Evolutionary conservation across 2,888 invertebrate genomes (phyloP).

Genomic region (Drosophila neonasuta): DNA sequence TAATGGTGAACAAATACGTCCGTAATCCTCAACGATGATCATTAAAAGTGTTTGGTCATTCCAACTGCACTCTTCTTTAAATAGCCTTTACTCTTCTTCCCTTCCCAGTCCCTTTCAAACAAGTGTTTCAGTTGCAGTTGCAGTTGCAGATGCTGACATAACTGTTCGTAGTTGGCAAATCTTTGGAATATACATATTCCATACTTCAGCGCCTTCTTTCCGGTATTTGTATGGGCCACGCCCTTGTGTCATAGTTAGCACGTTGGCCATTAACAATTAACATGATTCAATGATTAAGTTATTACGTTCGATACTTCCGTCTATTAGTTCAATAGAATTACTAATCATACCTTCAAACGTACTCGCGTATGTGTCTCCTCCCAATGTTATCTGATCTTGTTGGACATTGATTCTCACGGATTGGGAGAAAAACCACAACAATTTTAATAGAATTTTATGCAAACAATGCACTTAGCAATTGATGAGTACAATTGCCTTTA

Average conservation of each 20-base stretch:
- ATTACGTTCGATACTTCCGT: constrained; percentile 68
- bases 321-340: constrained; percentile 61
- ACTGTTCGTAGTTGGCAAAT: constrained; percentile 43
- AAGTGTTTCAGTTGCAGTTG: constrained; percentile 46
- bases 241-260: constrained; percentile 43
- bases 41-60: constrained; percentile 73
- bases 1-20: constrained; percentile 77
- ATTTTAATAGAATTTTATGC: constrained; percentile 64
- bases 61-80: constrained; percentile 12
- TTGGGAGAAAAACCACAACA: constrained; percentile 66
- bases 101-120: constrained; percentile 8
- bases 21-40: constrained; percentile 57
- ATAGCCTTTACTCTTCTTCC: not conserved
- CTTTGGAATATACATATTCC: constrained; percentile 18
- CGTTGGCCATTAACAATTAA: constrained; percentile 32
- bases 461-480: constrained; percentile 48
- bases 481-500: constrained; percentile 44
- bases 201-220: constrained; percentile 9
- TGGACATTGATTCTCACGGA: constrained; percentile 60
- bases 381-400: constrained; percentile 68
- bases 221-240: constrained; percentile 39
- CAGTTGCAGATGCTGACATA: constrained; percentile 45
- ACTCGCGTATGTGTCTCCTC: constrained; percentile 17
- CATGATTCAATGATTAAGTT: constrained; percentile 66
- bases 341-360: constrained; percentile 38